A percentile compares a stretch with the other conserved stretches of the same genome.
Conservation (phyloP, 2,113 vertebrate genomes). For the Pipra filicauda region DNA sequence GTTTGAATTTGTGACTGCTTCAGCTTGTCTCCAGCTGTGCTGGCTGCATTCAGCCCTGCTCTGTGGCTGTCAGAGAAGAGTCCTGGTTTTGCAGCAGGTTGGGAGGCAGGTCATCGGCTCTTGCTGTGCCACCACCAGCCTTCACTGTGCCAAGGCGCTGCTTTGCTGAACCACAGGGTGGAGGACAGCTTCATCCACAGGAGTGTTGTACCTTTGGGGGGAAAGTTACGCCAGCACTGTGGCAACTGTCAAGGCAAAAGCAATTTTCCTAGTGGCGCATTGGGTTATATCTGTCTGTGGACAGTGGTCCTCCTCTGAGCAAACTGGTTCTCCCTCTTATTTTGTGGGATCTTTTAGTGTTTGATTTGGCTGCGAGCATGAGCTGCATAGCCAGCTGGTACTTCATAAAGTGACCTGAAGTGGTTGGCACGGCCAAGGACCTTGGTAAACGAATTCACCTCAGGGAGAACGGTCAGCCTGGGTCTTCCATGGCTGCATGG, state of each 20-base stretch:
- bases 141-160: rapidly evolving
- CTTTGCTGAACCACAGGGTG: rapidly evolving
- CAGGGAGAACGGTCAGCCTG: neutral
- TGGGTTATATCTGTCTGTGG: neutral
- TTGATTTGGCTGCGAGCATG: rapidly evolving
- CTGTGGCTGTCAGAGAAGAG: neutral
- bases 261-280: neutral
- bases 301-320: neutral
- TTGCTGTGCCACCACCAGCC: neutral
- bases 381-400: neutral
- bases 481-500: neutral
- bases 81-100: neutral
- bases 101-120: neutral
- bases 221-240: neutral
- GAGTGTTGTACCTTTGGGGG: rapidly evolving
- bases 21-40: neutral
- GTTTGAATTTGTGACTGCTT: neutral
- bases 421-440: neutral
- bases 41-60: neutral
- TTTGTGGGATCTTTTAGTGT: neutral
- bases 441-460: neutral
- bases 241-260: neutral
- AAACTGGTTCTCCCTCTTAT: neutral
- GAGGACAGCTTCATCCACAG: neutral
- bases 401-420: neutral